Evolutionary conservation across 2,113 vertebrate species (phyloP).

Genomic region (Sisor rabdophorus): DNA sequence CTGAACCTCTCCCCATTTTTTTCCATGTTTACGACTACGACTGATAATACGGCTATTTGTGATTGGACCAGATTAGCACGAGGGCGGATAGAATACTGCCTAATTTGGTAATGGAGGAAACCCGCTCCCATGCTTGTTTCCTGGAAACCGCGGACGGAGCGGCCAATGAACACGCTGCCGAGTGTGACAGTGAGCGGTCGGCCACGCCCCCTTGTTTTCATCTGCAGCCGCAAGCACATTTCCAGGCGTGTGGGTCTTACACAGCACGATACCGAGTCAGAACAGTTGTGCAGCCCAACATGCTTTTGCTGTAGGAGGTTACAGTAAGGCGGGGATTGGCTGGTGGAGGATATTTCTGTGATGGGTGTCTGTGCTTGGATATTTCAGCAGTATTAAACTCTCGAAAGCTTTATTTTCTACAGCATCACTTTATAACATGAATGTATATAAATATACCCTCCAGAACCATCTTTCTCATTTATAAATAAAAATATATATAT

Average conservation of each 20-base stretch:
- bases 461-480: too few relatives aligned
- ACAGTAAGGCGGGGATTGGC: neutral
- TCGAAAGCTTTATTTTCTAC: too few relatives aligned
- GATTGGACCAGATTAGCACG: slow-evolving; percentile 46
- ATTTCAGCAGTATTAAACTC: too few relatives aligned
- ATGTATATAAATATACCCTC: too few relatives aligned
- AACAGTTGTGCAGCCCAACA: neutral
- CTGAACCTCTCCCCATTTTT: slow-evolving; percentile 34
- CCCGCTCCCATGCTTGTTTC: slow-evolving; percentile 41
- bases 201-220: slow-evolving; percentile 49
- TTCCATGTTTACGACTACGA: slow-evolving; percentile 48
- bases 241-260: slow-evolving; percentile 10
- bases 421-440: too few relatives aligned
- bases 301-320: neutral
- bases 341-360: too few relatives aligned
- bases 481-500: too few relatives aligned
- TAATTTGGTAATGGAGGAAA: slow-evolving; percentile 47
- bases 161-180: slow-evolving; percentile 41
- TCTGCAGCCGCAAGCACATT: slow-evolving; percentile 32
- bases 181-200: slow-evolving; percentile 14
- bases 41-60: slow-evolving; percentile 35
- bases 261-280: neutral
- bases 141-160: slow-evolving; percentile 47
- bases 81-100: slow-evolving; percentile 42
- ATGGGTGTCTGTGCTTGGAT: neutral